Conservation (phyloP, 1,140 invertebrate genomes). For the Sycophaga agraensis region DNA sequence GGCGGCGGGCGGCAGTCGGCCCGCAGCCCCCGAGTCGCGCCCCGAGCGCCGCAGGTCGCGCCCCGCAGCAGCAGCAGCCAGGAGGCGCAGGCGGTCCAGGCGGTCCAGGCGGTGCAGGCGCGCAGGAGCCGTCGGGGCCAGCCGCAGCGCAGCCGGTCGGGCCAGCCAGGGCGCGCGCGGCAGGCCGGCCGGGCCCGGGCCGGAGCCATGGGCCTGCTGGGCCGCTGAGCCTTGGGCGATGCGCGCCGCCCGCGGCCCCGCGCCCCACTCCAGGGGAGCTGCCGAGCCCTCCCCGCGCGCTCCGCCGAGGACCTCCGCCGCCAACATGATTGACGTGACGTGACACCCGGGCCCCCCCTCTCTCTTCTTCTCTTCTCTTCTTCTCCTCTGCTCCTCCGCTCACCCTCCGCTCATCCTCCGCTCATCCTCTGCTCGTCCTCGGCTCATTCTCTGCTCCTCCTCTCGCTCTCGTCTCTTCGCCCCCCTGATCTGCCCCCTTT, state of each 20-base stretch:
- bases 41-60: too few relatives aligned
- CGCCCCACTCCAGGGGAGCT: background rate
- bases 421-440: background rate
- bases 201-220: background rate
- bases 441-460: slow-evolving; percentile 3
- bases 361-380: background rate
- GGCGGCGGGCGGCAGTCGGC: background rate
- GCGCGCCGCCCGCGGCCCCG: background rate
- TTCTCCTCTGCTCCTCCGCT: background rate
- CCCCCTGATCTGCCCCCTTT: too few relatives aligned
- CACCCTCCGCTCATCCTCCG: background rate
- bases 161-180: background rate
- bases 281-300: background rate
- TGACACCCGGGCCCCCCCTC: slow-evolving; percentile 5
- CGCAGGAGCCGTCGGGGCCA: background rate
- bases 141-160: background rate
- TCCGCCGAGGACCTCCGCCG: background rate
- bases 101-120: background rate
- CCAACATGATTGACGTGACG: slow-evolving; percentile 25
- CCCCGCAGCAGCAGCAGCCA: background rate
- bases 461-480: too few relatives aligned
- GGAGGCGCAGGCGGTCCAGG: background rate
- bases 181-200: background rate
- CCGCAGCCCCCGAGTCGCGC: background rate
- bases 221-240: slow-evolving; percentile 11